Evolutionary conservation across 2,797 vertebrate species (phyloP).

Genomic region (Cyclopterus lumpus): DNA sequence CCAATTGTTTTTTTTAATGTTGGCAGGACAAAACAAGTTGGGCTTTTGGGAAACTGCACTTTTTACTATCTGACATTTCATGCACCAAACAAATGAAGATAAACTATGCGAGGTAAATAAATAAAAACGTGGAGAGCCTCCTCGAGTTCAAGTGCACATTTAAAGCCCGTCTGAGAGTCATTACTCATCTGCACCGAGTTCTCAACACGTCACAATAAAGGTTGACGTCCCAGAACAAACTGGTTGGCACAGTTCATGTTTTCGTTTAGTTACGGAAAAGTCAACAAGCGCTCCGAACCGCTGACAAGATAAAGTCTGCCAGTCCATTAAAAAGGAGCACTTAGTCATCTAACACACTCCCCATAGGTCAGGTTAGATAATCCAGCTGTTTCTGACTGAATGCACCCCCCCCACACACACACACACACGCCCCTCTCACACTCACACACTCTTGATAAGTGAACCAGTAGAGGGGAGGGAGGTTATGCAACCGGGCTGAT

Average conservation of each 20-base stretch:
- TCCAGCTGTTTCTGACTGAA: constrained; percentile 20
- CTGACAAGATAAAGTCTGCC: background rate
- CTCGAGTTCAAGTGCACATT: background rate
- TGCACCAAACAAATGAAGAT: background rate
- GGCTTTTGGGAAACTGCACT: background rate
- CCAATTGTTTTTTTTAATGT: background rate
- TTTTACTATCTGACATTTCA: background rate
- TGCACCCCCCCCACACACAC: background rate
- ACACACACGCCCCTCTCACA: background rate
- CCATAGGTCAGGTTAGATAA: constrained; percentile 24
- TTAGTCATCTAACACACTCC: constrained; percentile 5
- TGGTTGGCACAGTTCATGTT: constrained; percentile 14
- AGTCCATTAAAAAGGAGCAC: constrained; percentile 1
- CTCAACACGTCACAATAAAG: background rate
- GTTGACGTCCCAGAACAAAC: background rate
- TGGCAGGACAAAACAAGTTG: background rate
- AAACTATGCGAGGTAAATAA: background rate
- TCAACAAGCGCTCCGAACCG: background rate
- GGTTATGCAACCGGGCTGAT: constrained; percentile 65
- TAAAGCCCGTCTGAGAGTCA: background rate
- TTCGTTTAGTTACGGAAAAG: constrained; percentile 26
- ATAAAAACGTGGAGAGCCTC: background rate
- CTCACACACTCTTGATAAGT: constrained; percentile 29
- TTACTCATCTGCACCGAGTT: background rate
- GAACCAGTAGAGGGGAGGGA: constrained; percentile 12